Percentiles rank a stretch among this genome's conserved stretches.
These are phyloP conservation scores for Ceriagrion tenellum DNA, from an alignment of 2,888 invertebrate species.

Conservation along the genomic window DNA sequence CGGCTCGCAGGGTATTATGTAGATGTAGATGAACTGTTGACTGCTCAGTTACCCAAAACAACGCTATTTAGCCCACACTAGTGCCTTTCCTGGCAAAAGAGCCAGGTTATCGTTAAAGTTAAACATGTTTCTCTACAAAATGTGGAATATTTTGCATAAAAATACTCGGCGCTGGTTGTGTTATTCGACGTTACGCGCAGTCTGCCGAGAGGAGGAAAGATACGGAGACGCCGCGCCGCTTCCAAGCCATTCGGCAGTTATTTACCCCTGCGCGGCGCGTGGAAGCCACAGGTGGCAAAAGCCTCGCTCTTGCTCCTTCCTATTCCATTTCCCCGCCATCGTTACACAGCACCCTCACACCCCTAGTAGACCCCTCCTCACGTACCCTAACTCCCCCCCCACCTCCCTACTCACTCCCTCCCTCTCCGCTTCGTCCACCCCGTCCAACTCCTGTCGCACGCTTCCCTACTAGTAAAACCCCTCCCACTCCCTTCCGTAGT, in stretches of 20 bases:
- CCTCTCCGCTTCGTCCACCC: too few relatives aligned
- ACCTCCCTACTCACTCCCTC: too few relatives aligned
- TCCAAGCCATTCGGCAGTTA: background rate
- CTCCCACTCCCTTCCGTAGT: background rate
- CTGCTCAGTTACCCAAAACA: too few relatives aligned
- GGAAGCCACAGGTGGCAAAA: constrained; percentile 12
- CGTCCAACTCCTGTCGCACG: too few relatives aligned
- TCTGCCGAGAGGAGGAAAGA: background rate
- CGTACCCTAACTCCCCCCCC: too few relatives aligned
- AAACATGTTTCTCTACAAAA: too few relatives aligned
- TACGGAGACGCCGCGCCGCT: background rate
- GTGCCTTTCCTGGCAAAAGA: too few relatives aligned
- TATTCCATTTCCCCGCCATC: background rate
- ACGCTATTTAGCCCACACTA: too few relatives aligned
- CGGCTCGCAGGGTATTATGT: too few relatives aligned
- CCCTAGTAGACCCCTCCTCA: background rate
- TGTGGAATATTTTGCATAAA: too few relatives aligned
- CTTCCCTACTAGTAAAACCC: background rate
- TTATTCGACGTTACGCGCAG: background rate
- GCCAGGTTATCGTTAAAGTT: too few relatives aligned
- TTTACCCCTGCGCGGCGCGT: background rate
- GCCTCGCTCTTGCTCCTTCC: background rate
- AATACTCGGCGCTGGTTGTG: background rate
- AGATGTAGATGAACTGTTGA: too few relatives aligned
- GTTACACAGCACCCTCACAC: background rate